Evolutionary conservation across 2,888 invertebrate species (phyloP).

Genomic region (Limnephilus rhombicus): DNA sequence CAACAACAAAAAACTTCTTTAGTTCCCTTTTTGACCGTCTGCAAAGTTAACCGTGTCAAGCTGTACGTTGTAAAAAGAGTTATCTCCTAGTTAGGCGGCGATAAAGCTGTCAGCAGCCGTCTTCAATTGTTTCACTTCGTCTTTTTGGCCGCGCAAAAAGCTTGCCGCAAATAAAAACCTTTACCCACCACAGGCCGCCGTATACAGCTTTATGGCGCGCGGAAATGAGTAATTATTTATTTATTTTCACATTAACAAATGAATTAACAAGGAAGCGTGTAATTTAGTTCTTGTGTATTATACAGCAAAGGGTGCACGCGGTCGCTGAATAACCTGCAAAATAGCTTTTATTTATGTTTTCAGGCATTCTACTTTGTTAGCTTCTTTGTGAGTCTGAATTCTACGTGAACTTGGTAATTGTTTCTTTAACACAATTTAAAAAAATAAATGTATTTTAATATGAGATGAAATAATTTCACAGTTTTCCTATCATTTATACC

Average conservation of each 20-base stretch:
- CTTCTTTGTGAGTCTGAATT: background rate
- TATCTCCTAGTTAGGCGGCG: background rate
- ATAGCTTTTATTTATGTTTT: background rate
- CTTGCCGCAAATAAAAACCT: background rate
- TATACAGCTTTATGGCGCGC: background rate
- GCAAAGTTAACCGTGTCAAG: background rate
- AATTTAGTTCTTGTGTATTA: background rate
- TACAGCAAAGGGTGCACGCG: background rate
- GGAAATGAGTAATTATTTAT: constrained; percentile 27
- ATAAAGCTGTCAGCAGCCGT: constrained; percentile 26
- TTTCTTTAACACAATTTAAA: too few relatives aligned
- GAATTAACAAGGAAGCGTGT: background rate
- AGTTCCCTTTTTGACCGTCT: background rate
- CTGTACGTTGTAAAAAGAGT: background rate
- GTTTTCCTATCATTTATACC: too few relatives aligned
- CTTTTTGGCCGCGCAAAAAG: constrained; percentile 2
- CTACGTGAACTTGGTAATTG: too few relatives aligned
- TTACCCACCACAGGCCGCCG: background rate
- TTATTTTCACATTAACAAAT: constrained; percentile 18
- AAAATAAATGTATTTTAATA: too few relatives aligned
- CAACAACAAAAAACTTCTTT: background rate
- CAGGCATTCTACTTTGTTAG: background rate
- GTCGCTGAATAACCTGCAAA: background rate
- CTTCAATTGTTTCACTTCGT: constrained; percentile 26
- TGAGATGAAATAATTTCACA: too few relatives aligned